A percentile compares a stretch with the other conserved stretches of the same genome.
Evolutionary conservation across 2,113 vertebrate genomes (phyloP).

Genomic region (Nettapus auritus): DNA sequence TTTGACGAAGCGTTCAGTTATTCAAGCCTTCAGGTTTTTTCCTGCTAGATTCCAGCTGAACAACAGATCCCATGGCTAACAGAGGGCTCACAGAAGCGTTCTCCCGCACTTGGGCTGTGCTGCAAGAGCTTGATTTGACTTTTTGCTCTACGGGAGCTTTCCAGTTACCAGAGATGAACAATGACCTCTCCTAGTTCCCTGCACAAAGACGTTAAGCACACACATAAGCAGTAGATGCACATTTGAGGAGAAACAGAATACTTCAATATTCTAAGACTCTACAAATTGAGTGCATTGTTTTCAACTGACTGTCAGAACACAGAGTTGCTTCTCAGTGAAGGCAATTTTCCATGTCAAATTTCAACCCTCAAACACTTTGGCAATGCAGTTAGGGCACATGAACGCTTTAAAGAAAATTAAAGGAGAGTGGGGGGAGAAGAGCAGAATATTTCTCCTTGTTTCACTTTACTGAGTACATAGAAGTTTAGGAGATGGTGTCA

Average conservation of each 20-base stretch:
- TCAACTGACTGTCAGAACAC: background rate
- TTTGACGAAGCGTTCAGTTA: background rate
- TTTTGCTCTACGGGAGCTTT: background rate
- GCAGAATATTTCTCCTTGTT: background rate
- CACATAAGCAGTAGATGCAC: background rate
- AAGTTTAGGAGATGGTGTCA: background rate
- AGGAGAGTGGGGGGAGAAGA: background rate
- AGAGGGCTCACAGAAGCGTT: background rate
- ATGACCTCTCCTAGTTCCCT: background rate
- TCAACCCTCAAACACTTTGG: background rate
- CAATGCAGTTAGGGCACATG: background rate
- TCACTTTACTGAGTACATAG: background rate
- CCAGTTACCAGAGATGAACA: background rate
- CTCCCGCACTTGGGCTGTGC: background rate
- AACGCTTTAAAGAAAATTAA: background rate
- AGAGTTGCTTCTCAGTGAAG: background rate
- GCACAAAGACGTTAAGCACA: background rate
- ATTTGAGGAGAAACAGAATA: background rate
- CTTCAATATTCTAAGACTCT: background rate
- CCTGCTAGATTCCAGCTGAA: background rate
- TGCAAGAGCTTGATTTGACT: background rate
- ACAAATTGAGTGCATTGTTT: background rate
- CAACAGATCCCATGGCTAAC: background rate
- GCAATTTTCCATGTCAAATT: background rate
- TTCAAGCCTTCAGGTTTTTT: rapidly evolving